Conservation (phyloP, 2,113 vertebrate species). For the Podiceps cristatus region DNA sequence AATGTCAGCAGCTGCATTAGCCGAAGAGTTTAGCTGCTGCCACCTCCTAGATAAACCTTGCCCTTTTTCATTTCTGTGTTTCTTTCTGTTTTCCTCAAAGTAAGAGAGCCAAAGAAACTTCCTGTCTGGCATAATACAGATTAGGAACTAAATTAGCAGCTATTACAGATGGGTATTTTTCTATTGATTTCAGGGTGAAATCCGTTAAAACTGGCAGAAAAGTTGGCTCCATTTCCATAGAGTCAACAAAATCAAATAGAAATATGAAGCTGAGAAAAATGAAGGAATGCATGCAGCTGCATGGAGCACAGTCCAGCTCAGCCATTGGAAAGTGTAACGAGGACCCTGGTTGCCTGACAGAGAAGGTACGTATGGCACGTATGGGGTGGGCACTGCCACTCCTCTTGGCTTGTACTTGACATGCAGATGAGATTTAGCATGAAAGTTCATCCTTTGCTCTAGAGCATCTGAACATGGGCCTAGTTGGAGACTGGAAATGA, state of each 20-base stretch:
- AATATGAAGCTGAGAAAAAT: neutral
- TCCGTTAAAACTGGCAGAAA: constrained; percentile 19
- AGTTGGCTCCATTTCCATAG: neutral
- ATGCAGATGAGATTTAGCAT: fast-evolving
- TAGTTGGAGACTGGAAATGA: fast-evolving
- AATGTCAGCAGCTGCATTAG: constrained; percentile 59
- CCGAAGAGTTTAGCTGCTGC: constrained; percentile 32
- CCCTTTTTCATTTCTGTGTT: constrained; percentile 33
- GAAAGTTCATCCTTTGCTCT: neutral
- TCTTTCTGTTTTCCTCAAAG: constrained; percentile 36
- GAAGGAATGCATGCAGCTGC: neutral
- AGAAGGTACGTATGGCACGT: neutral
- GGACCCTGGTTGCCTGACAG: neutral
- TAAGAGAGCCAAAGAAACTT: constrained; percentile 39
- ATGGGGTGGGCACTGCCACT: neutral
- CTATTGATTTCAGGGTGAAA: constrained; percentile 11
- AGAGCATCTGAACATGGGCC: neutral
- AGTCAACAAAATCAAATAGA: constrained; percentile 14
- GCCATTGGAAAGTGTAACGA: fast-evolving
- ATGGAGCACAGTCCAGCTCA: neutral
- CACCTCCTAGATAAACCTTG: constrained; percentile 53
- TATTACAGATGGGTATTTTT: constrained; percentile 16
- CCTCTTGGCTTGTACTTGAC: neutral
- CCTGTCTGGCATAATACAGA: constrained; percentile 18
- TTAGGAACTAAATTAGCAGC: constrained; percentile 53